A percentile compares a stretch with the other conserved stretches of the same genome.
Evolutionary conservation across 2,888 invertebrate species (phyloP).

Genomic region (Timandra comae): DNA sequence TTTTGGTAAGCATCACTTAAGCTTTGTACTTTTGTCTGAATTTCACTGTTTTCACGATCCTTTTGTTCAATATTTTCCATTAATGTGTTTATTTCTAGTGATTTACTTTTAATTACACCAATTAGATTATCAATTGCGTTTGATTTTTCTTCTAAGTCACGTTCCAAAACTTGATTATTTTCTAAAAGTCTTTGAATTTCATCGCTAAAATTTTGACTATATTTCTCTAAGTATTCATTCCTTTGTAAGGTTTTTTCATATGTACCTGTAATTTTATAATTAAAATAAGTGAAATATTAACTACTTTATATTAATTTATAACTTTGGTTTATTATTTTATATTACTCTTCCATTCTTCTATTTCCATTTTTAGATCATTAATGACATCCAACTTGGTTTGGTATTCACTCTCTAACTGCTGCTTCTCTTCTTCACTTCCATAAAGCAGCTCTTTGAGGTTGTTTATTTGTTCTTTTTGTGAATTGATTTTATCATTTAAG

Average conservation of each 20-base stretch:
- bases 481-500: constrained; percentile 51
- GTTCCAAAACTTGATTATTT: constrained; percentile 33
- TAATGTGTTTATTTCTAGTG: constrained; percentile 43
- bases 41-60: constrained; percentile 35
- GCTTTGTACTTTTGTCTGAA: constrained; percentile 36
- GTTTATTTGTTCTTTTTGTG: constrained; percentile 49
- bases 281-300: constrained; percentile 3
- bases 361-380: constrained; percentile 47
- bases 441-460: constrained; percentile 47
- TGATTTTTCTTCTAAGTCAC: constrained; percentile 40
- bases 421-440: constrained; percentile 56
- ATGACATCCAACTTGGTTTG: constrained; percentile 48
- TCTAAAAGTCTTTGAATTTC: constrained; percentile 35
- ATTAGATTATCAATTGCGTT: constrained; percentile 43
- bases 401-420: constrained; percentile 42
- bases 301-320: background rate
- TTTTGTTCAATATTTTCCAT: constrained; percentile 37
- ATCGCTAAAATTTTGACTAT: constrained; percentile 33
- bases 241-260: constrained; percentile 45
- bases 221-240: constrained; percentile 48
- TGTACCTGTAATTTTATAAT: constrained; percentile 33
- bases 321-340: background rate
- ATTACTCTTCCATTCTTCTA: constrained; percentile 60
- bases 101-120: constrained; percentile 41
- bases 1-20: constrained; percentile 33